Evolutionary conservation across 1,140 invertebrate species (phyloP).

Genomic region (Popillia japonica): DNA sequence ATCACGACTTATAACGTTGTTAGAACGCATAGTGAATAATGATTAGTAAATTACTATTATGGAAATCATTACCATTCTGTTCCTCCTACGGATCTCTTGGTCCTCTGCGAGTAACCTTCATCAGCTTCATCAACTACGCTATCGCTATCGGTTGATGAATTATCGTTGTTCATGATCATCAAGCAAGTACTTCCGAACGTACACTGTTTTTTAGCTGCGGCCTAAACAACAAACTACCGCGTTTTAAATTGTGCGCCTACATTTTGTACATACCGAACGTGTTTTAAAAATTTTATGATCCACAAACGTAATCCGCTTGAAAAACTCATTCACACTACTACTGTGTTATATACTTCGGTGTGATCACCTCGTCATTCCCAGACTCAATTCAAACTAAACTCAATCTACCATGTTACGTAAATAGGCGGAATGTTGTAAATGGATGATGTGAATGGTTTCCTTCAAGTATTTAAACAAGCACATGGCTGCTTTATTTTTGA

Average conservation of each 20-base stretch:
- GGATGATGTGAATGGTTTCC: constrained; percentile 1
- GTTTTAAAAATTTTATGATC: not conserved
- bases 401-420: constrained; percentile 10
- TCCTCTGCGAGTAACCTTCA: not conserved
- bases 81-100: constrained; percentile 30
- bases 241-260: not conserved
- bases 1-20: no score
- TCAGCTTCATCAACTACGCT: constrained; percentile 13
- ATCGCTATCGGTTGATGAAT: constrained; percentile 20
- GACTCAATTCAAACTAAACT: not conserved
- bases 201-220: not conserved
- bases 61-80: constrained; percentile 29
- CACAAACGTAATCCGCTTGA: not conserved
- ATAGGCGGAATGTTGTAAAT: constrained; percentile 5
- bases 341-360: not conserved
- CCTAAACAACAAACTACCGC: not conserved
- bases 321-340: constrained; percentile 6
- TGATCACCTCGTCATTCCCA: constrained; percentile 8
- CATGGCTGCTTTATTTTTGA: constrained; percentile 13
- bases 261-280: not conserved
- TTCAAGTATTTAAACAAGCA: not conserved
- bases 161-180: constrained; percentile 16
- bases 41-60: not conserved
- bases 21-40: no score
- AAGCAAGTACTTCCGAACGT: not conserved